These are phyloP conservation scores for Mythimna albipuncta DNA, from an alignment of 2,888 invertebrate species.

Conservation along the genomic window DNA sequence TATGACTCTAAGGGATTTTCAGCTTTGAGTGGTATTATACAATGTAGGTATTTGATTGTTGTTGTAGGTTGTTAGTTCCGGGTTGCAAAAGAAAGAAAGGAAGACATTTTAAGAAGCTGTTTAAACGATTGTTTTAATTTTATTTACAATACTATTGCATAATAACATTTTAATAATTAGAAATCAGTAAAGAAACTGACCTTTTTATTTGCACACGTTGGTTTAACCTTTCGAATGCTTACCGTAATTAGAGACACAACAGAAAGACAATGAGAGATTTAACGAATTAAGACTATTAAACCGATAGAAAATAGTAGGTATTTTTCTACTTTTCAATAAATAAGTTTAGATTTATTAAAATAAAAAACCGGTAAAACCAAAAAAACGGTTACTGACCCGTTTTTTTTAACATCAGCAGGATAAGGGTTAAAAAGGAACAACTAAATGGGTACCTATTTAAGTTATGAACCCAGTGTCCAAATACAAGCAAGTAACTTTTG, in stretches of 20 bases:
- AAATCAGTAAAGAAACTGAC: not conserved
- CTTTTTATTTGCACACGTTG: not conserved
- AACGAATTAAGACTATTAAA: not conserved
- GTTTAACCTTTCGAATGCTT: not conserved
- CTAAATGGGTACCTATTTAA: not conserved
- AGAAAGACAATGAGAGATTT: too few species aligned
- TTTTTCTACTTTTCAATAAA: not conserved
- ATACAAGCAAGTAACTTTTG: slow-evolving; percentile 12
- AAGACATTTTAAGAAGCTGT: not conserved
- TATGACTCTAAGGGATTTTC: slow-evolving; percentile 48
- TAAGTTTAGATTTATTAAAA: too few species aligned
- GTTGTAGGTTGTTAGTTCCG: slow-evolving; percentile 42
- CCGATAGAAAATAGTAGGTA: not conserved
- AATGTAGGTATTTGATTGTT: slow-evolving; percentile 6
- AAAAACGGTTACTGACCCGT: not conserved
- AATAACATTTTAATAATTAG: not conserved
- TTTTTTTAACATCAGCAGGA: slow-evolving; percentile 4
- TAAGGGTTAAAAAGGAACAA: slow-evolving; percentile 11
- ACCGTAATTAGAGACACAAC: too few species aligned
- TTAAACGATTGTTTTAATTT: not conserved
- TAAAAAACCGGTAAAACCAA: not conserved
- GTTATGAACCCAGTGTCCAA: not conserved
- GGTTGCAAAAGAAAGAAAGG: slow-evolving; percentile 18
- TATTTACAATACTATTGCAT: not conserved
- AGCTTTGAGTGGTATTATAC: slow-evolving; percentile 5